phyloP scores from a whole-genome alignment of 2,113 vertebrate genomes.

The Indri indri region DNA sequence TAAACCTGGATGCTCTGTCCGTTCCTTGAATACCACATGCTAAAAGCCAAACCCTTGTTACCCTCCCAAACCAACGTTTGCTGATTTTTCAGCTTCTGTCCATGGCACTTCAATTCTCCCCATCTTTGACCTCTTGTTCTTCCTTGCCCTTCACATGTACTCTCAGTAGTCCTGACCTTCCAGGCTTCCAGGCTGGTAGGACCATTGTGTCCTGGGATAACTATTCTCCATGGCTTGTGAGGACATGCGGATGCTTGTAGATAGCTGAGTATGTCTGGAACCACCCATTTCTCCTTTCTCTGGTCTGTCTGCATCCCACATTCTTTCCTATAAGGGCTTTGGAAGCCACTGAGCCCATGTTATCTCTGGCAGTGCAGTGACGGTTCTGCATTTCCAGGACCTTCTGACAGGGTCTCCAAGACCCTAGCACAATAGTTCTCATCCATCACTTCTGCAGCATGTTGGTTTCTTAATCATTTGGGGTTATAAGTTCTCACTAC shows the following conservation, averaged over 20 bases:
- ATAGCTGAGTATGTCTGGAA: background rate
- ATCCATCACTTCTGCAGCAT: background rate
- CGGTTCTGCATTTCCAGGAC: background rate
- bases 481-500: background rate
- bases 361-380: background rate
- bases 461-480: background rate
- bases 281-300: background rate
- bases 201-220: background rate
- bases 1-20: background rate
- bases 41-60: background rate
- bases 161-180: background rate
- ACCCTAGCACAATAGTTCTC: background rate
- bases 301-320: background rate
- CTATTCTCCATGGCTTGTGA: background rate
- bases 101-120: background rate
- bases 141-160: background rate
- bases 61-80: background rate
- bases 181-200: background rate
- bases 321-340: background rate
- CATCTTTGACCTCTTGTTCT: background rate
- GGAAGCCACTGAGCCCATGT: background rate
- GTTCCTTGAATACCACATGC: background rate
- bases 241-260: background rate
- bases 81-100: background rate
- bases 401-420: background rate